phyloP scores from a whole-genome alignment of 2,888 invertebrate genomes.

The Sabatieria punctata region DNA sequence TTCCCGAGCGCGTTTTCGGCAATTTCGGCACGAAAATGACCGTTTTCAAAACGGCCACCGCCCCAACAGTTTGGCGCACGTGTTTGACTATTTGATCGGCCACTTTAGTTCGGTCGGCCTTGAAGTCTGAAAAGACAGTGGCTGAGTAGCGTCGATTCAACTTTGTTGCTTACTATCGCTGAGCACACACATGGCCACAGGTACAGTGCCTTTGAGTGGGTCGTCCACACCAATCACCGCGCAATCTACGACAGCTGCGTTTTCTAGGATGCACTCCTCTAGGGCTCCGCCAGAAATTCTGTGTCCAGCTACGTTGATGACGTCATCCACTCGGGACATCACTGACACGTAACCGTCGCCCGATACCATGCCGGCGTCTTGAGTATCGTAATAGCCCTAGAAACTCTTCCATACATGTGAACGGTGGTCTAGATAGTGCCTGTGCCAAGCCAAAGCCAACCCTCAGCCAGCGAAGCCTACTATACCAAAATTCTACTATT shows the following conservation, averaged over 20 bases:
- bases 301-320: constrained; percentile 87
- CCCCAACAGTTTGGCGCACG: constrained; percentile 54
- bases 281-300: constrained; percentile 69
- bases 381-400: constrained; percentile 77
- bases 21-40: constrained; percentile 59
- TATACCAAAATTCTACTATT: no score
- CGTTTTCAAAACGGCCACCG: constrained; percentile 69
- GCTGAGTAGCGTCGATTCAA: not conserved
- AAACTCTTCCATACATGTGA: not conserved
- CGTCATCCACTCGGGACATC: constrained; percentile 76
- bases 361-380: constrained; percentile 77
- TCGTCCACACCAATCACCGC: constrained; percentile 51
- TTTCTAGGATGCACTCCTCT: constrained; percentile 46
- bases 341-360: constrained; percentile 68
- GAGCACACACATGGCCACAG: constrained; percentile 65
- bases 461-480: no score
- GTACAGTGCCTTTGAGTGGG: constrained; percentile 70
- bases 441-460: not conserved
- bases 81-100: constrained; percentile 41
- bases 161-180: constrained; percentile 37
- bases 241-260: not conserved
- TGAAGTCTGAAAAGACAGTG: no score
- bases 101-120: constrained; percentile 39
- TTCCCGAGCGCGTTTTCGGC: constrained; percentile 72
- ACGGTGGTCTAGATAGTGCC: not conserved